These are phyloP conservation scores for Agonopterix subpropinquella DNA, from an alignment of 2,888 invertebrate genomes.

Conservation along the genomic window DNA sequence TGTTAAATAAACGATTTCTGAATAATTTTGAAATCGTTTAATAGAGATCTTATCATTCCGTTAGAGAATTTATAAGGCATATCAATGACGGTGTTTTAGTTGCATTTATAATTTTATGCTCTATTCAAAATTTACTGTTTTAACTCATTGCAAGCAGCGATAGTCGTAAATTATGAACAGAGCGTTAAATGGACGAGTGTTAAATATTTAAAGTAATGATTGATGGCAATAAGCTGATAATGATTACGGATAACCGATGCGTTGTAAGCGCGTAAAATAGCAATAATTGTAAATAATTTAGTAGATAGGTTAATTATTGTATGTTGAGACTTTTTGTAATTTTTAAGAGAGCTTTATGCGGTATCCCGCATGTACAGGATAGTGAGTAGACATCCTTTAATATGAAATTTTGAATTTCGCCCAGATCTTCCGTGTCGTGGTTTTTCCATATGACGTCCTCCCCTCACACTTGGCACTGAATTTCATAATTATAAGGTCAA, in stretches of 20 bases:
- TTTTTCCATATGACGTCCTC: not conserved
- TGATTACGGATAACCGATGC: slow-evolving; percentile 45
- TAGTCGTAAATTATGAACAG: slow-evolving; percentile 26
- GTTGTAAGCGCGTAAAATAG: slow-evolving; percentile 70
- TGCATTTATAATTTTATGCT: slow-evolving; percentile 37
- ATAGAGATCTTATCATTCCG: slow-evolving; percentile 41
- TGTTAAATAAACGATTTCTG: slow-evolving; percentile 28
- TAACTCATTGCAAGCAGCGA: too few species aligned
- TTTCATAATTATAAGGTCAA: not conserved
- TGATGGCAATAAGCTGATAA: slow-evolving; percentile 58
- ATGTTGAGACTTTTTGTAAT: slow-evolving; percentile 68
- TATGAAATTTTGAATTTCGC: slow-evolving; percentile 71
- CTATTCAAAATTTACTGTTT: slow-evolving; percentile 30
- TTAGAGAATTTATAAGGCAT: slow-evolving; percentile 53
- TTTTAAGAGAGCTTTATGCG: slow-evolving; percentile 74
- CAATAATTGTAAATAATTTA: slow-evolving; percentile 69
- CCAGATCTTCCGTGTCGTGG: slow-evolving; percentile 46
- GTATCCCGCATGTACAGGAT: slow-evolving; percentile 56
- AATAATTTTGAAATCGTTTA: slow-evolving; percentile 33
- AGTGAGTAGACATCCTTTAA: slow-evolving; percentile 41
- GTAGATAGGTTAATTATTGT: slow-evolving; percentile 72
- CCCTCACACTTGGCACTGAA: not conserved
- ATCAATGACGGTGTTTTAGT: slow-evolving; percentile 53
- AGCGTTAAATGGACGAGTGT: slow-evolving; percentile 28
- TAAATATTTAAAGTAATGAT: slow-evolving; percentile 33